Base-by-base conservation (phyloP, 1,140 invertebrate species). In the Cherax destructor region DNA sequence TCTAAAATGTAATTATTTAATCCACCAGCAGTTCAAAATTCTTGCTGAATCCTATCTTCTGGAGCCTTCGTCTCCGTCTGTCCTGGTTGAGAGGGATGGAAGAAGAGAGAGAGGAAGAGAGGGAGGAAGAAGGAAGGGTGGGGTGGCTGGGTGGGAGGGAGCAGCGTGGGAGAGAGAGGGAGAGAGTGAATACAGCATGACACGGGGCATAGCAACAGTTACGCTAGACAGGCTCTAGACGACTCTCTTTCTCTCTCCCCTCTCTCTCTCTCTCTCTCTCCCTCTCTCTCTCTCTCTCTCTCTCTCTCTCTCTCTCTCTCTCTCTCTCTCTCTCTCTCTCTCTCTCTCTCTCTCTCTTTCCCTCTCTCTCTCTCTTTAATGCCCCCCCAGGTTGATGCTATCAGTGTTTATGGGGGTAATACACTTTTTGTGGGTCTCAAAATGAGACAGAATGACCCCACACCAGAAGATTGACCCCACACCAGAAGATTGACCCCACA, bases 371-470 rank as follows among this genome's bases (percentile, higher is more conserved):
- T n/a, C 79, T 50, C 21, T 49, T 83, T 83, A 83, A 83, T 83
- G 61, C 61, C 59, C 13, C 80, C 81, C 30, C 81, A 65, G 61
- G 81, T 83, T 83, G 81, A 83, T 69, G 81, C 59, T 52, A 49
- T 69, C 56, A n/a, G 5, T 69, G 81, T 83, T 83, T 83, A 83
- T 69, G 59, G 18, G 24, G 30, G 59, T 69, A 83, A 83, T 83
- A 61, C 59, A 83, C 30, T 69, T 72, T 83, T 83, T 83, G 59
- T 83, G 59, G 41, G 47, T n/a, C 30, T 83, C 59, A 41, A 13
- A 69, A 61, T 30, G 21, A 83, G 61, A 18, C 59, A 49, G 16
- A 65, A 18, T 65, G 61, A 65, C 16, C 52, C 5, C 52, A 5
- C 52, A 1, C 52, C 52, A 56, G 30, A 47, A 7, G 81, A 11